Base-by-base conservation (phyloP, 2,113 vertebrate genomes). In the Todiramphus saurophagus region DNA sequence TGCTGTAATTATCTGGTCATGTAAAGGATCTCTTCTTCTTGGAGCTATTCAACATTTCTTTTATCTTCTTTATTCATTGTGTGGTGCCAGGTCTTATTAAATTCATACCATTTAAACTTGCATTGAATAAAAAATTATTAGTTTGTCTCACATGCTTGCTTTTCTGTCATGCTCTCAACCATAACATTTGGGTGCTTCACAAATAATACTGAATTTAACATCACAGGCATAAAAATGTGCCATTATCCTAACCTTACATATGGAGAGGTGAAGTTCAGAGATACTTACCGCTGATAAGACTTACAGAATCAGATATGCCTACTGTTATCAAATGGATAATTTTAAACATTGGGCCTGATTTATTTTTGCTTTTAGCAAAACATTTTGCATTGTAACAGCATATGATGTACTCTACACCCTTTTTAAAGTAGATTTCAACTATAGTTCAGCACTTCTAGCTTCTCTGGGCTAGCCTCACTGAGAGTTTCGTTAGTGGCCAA, bases 71-170 rank as follows among this genome's bases (percentile, higher is more conserved):
- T 91, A 82, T 95, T 95, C 53, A 69, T 44, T 93, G 16, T 83
- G 37, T 92, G 39, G n/a, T 83, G 53, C 86, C 50, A 79, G 62
- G 62, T 93, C 89, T 94, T 94, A 87, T 73, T 96, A 89, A 93
- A 95, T 87, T 90, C 69, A 63, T 76, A 80, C n/a, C n/a, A 85
- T 30, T 90, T 73, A 95, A 97, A 13, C 39, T 92, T 84, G 58
- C n/a, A 91, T 91, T 91, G 87, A 95, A 93, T 84, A 87, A 89
- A 90, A 96, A 93, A 94, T 21, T 85, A 93, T 76, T 92, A 87
- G 79, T 95, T 94, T 94, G 87, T 92, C 74, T 96, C 73, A 75
- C 35, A 25, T 59, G 21, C 89, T 90, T 93, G 48, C 81, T 93
- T 93, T 84, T 90, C 89, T 97, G 74, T 94, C 77, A 89, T 58